Conservation (phyloP, 2,113 vertebrate genomes). For the Hippocampus zosterae region DNA sequence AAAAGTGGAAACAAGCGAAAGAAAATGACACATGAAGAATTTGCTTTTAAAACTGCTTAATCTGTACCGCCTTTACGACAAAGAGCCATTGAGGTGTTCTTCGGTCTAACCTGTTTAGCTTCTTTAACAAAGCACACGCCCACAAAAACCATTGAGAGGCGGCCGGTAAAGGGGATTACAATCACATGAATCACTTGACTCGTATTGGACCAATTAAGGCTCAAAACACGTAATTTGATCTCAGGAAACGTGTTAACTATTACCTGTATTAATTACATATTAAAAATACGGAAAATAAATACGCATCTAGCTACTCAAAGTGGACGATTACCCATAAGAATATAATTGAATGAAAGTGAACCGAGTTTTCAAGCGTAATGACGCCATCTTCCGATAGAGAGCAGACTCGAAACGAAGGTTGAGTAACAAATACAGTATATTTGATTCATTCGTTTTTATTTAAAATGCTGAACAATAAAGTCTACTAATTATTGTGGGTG, state of each 20-base stretch:
- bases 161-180: neutral
- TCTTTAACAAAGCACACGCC: slow-evolving; percentile 19
- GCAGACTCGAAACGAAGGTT: neutral
- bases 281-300: neutral
- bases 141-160: neutral
- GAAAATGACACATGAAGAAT: neutral
- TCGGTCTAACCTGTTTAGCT: slow-evolving; percentile 42
- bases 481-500: too few relatives aligned
- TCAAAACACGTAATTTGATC: neutral
- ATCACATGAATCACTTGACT: neutral
- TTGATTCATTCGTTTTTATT: too few relatives aligned
- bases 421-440: too few relatives aligned
- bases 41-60: neutral
- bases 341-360: neutral
- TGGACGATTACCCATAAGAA: neutral
- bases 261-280: neutral
- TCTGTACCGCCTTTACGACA: neutral
- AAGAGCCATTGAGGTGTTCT: neutral
- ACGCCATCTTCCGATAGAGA: neutral
- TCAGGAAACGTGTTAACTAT: neutral
- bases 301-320: too few relatives aligned
- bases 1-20: neutral
- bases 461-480: too few relatives aligned
- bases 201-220: neutral
- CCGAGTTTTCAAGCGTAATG: neutral